Evolutionary conservation across 2,888 invertebrate species (phyloP).

Genomic region (Eustalomyia histrio): DNA sequence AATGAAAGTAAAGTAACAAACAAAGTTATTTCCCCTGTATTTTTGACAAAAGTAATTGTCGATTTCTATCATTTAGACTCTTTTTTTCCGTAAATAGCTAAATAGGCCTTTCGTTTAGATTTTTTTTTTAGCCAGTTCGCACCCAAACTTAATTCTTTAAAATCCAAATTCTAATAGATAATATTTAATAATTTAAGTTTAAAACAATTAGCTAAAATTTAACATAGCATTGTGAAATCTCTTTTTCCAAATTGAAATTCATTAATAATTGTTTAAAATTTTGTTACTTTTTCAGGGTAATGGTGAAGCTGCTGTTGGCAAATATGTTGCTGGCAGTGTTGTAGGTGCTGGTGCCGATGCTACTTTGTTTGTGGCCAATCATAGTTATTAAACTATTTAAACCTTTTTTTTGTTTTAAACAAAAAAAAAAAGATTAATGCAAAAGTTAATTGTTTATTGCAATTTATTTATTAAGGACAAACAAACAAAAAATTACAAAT

Average conservation of each 20-base stretch:
- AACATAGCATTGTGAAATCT: too few relatives aligned
- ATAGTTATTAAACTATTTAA: slow-evolving; percentile 88
- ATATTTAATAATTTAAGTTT: too few relatives aligned
- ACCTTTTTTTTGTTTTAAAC: slow-evolving; percentile 13
- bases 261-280: background rate
- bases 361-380: slow-evolving; percentile 96
- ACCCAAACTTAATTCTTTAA: too few relatives aligned
- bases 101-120: too few relatives aligned
- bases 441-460: slow-evolving; percentile 65
- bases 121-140: too few relatives aligned
- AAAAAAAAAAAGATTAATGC: slow-evolving; percentile 59
- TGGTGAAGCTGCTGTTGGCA: slow-evolving; percentile 93
- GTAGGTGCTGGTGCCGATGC: slow-evolving; percentile 92
- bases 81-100: too few relatives aligned
- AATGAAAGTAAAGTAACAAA: too few relatives aligned
- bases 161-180: too few relatives aligned
- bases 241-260: background rate
- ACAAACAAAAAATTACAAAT: slow-evolving; percentile 33
- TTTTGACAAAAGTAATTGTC: too few relatives aligned
- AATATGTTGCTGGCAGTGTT: slow-evolving; percentile 93
- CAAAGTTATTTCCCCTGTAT: too few relatives aligned
- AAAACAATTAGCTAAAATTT: too few relatives aligned
- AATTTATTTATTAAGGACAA: slow-evolving; percentile 66
- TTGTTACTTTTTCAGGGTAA: slow-evolving; percentile 86
- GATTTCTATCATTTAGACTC: too few relatives aligned